Base-by-base conservation (phyloP, 2,888 invertebrate genomes). In the Leucozona laternaria region DNA sequence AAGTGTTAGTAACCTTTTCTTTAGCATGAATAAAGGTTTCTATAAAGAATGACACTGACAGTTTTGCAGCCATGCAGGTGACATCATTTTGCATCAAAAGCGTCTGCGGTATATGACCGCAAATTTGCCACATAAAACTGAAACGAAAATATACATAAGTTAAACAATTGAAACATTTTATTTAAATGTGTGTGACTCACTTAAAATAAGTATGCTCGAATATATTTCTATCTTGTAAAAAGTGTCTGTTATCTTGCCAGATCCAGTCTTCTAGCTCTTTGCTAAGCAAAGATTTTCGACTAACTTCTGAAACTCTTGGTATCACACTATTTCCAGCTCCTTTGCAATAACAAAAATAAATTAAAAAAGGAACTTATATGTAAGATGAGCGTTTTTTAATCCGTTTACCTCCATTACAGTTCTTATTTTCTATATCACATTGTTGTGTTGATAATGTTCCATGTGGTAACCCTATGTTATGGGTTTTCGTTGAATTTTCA, bases 11-110 rank as follows among this genome's bases (percentile, higher is more conserved):
- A 91, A 96, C 96, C 94, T 98, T 98, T 93, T 98, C 98, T 93
- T 98, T 98, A 58, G 98, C 98, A 92, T 98, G 98, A 90, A 98
- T 98, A 90, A 98, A 97, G 0, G 98, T 98, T 93, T 98, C 98
- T 88, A 98, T 96, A 90, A 98, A 98, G 93, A 98, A 98, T 0
- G 98, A 97, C 0, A 98, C 97, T 1, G 98, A 97, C 13, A 98
- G 93, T 89, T 98, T 96, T 0, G 97, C 97, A 0, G 97, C 97
- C 89, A 97, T 95, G 90, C 97, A 96, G 0, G 97, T 96, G 55
- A 98, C 95, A 90, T 98, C 96, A 0, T 96, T 95, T 43, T 96
- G 94, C 20, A 96, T 96, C 79, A 97, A 93, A 84, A 98, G 93
- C 0, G 97, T 97, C 92, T 97, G 97, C 5, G 98, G 98, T 90